Conservation (phyloP, 2,888 invertebrate species). For the Meloe dianella region DNA sequence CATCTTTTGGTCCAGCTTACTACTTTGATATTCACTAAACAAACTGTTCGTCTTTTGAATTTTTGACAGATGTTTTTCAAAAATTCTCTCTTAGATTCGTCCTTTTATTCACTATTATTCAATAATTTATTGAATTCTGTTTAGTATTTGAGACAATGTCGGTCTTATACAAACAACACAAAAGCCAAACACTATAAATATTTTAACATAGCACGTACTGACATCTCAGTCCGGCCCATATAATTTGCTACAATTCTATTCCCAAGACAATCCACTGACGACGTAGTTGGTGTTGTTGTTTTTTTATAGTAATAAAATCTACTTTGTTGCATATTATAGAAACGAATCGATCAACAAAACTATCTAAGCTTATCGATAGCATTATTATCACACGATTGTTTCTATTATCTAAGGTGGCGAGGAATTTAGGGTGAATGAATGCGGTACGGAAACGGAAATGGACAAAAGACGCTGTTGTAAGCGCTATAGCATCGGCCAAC, state of each 20-base stretch:
- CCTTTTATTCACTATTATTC: background rate
- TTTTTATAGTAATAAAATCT: background rate
- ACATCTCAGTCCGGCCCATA: slow-evolving; percentile 22
- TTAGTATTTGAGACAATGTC: background rate
- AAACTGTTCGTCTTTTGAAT: too few relatives aligned
- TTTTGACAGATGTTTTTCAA: too few relatives aligned
- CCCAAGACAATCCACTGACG: background rate
- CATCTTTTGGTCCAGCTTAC: too few relatives aligned
- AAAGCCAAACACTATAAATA: slow-evolving; percentile 25
- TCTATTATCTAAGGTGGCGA: background rate
- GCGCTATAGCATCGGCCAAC: background rate
- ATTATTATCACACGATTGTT: background rate
- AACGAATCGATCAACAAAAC: background rate
- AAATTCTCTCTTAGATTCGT: background rate
- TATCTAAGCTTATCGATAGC: background rate
- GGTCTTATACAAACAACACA: background rate
- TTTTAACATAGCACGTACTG: slow-evolving; percentile 30
- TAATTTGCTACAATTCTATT: slow-evolving; percentile 23
- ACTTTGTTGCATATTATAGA: background rate
- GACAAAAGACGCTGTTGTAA: slow-evolving; percentile 3
- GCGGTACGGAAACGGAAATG: background rate
- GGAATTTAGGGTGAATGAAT: background rate
- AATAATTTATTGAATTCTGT: slow-evolving; percentile 2
- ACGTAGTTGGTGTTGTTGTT: background rate
- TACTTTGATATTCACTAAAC: too few relatives aligned